phyloP scores from a whole-genome alignment of 2,113 vertebrate species.

The Aphyosemion australe region DNA sequence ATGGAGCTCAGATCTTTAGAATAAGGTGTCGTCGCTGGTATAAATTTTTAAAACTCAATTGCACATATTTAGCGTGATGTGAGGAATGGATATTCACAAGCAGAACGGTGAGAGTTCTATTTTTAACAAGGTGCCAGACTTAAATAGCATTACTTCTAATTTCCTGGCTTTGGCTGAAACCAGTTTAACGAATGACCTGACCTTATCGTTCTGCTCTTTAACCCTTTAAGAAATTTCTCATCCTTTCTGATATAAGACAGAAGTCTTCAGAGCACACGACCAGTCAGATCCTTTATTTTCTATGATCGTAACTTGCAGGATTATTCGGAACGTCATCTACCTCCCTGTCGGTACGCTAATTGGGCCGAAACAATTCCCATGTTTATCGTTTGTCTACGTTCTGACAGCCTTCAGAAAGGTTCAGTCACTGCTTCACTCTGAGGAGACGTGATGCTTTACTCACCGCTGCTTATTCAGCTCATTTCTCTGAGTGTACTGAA shows the following conservation, averaged over 20 bases:
- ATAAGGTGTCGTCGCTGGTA: not conserved
- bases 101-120: constrained; percentile 8
- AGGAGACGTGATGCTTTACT: constrained; percentile 9
- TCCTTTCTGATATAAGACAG: not conserved
- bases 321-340: not conserved
- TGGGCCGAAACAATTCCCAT: no score
- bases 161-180: not conserved
- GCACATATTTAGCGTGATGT: not conserved
- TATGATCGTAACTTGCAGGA: not conserved
- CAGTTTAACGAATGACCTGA: not conserved
- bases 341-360: not conserved
- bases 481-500: not conserved
- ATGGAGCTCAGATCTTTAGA: not conserved
- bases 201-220: not conserved
- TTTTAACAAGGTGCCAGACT: constrained; percentile 16
- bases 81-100: constrained; percentile 11
- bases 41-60: not conserved
- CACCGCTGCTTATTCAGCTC: constrained; percentile 13
- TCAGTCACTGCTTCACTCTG: constrained; percentile 4
- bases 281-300: not conserved
- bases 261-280: not conserved
- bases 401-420: constrained; percentile 32
- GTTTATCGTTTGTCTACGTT: constrained; percentile 1
- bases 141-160: constrained; percentile 2
- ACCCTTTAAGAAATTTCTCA: not conserved